Evolutionary conservation across 1,140 invertebrate species (phyloP), one percentile per base, ranked within the genome.

Genomic region (Platorchestia sp.): DNA sequence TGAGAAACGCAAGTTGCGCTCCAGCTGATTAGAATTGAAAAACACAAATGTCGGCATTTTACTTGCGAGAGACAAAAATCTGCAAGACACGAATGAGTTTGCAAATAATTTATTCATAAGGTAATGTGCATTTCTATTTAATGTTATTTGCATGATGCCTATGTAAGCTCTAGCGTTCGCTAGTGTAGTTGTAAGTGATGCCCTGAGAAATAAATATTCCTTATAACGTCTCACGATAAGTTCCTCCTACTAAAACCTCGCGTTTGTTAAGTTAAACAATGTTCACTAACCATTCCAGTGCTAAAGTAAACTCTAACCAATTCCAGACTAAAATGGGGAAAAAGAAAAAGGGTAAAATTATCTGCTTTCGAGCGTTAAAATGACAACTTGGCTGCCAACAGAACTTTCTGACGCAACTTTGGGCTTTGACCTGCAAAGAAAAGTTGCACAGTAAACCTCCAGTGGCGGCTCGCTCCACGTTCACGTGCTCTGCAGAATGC

Each of bases 261-360:
- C 19, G 47, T 51, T 51, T 19, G 19, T 51, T 51, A 10, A 19
- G 36, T 36, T 75, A 75, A 75, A 75, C 27, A 10, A 75, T 75
- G 27, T 75, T 10, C 59, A 75, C 59, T 75, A 75, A 75, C 59
- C 59, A 75, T 75, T 3, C 27, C 59, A 75, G 3, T 75, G 59
- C 36, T 75, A 75, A 75, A 75, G 59, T 75, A 75, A 75, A 75
- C 59, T 75, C 59, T 75, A 75, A 75, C 59, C 59, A 75, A 75
- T 75, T 75, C 59, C 59, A 75, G 59, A 75, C 59, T 75, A 75
- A 75, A 75, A 75, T 75, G 59, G 59, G 59, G 7, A 75, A 75
- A 75, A 75, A 75, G 59, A 75, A 75, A 75, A 75, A 75, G 59
- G 59, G 59, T 75, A 75, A 36, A 75, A 75, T 75, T 14, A 75